phyloP scores from a whole-genome alignment of 2,113 vertebrate genomes.

The Atlantisia rogersi region DNA sequence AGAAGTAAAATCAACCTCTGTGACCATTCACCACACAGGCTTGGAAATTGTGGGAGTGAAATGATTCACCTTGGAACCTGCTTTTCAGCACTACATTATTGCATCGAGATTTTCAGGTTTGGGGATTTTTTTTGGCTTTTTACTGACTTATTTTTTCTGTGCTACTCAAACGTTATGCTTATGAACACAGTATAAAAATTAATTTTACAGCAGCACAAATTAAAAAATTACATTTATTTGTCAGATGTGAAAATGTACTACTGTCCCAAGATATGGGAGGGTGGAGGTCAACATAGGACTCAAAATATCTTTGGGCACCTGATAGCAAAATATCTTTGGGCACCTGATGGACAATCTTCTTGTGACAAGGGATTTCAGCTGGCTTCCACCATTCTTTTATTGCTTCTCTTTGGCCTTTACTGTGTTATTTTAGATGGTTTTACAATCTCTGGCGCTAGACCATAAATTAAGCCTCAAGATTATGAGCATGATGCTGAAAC shows the following conservation, averaged over 20 bases:
- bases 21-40: neutral
- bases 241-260: neutral
- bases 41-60: neutral
- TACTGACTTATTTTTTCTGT: neutral
- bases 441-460: neutral
- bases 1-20: neutral
- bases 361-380: neutral
- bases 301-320: neutral
- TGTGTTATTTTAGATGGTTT: neutral
- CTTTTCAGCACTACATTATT: neutral
- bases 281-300: neutral
- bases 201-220: neutral
- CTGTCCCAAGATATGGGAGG: neutral
- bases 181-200: neutral
- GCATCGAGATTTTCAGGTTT: neutral
- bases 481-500: neutral
- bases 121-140: neutral
- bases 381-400: neutral
- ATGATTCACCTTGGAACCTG: neutral
- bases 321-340: neutral
- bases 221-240: neutral
- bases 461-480: neutral
- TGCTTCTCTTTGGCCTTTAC: neutral
- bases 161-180: neutral
- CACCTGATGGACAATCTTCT: neutral